Evolutionary conservation across 2,113 vertebrate species (phyloP).

Genomic region (Heptranchias perlo): DNA sequence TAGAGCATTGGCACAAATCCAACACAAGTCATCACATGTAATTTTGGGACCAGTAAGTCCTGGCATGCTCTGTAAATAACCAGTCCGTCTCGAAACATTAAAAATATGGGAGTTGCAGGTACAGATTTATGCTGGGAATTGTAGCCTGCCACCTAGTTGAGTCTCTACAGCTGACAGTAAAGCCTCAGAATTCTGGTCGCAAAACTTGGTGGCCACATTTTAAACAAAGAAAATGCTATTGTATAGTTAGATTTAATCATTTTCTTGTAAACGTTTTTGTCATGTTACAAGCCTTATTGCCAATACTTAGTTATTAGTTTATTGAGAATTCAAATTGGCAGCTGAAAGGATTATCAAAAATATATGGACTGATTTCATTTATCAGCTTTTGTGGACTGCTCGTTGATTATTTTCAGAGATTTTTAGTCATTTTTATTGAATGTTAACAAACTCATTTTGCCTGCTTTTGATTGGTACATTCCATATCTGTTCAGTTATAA

Average conservation of each 20-base stretch:
- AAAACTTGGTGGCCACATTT: neutral
- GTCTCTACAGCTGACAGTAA: neutral
- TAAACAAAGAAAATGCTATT: neutral
- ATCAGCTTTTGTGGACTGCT: neutral
- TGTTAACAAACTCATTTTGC: neutral
- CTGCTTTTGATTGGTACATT: neutral
- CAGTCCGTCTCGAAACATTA: neutral
- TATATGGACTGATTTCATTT: neutral
- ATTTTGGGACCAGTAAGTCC: neutral
- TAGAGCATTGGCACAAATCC: neutral
- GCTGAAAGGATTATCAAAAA: no score
- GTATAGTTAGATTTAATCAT: neutral
- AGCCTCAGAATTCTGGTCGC: neutral
- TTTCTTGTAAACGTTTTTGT: neutral
- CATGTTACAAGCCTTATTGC: neutral
- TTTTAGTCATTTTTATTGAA: neutral
- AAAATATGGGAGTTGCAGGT: neutral
- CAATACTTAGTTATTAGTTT: neutral
- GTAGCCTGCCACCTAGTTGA: neutral
- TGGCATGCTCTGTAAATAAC: neutral
- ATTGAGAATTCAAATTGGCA: neutral
- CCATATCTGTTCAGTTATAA: no score
- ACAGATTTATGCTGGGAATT: neutral
- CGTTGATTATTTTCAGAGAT: neutral
- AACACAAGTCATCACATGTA: neutral